Base-by-base conservation (phyloP, 2,797 vertebrate species). In the Morus bassanus region DNA sequence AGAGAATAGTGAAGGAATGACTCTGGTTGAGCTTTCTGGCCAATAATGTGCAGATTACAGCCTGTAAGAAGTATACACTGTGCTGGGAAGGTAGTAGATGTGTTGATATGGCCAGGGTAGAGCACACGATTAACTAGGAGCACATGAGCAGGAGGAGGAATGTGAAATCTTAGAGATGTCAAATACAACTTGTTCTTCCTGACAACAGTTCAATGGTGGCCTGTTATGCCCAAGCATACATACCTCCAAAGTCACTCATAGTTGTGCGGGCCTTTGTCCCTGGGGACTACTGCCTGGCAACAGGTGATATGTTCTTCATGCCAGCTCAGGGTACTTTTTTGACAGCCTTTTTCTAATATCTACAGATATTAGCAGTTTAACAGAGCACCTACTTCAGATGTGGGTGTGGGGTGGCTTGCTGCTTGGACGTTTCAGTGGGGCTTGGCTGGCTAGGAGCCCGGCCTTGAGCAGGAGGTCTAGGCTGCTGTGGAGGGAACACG, bases 321-420 rank as follows among this genome's bases (percentile, higher is more conserved):
- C n/a, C 51, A 67, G 59, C 56, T 79, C 60, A 64, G 53, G 30
- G 9, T n/a, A 30, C 33, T 43, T 83, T 80, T 64, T 39, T 50
- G 39, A 68, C 23, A 73, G 41, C 28, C 27, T 82, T 53, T 37
- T 87, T 91, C 37, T 79, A 33, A 9, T 33, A 45, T 25, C 18
- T 86, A 19, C n/a, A 48, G 39, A 5, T 28, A 57, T 2, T 3
- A 53, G 48, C 16, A 22, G 35, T 41, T 70, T 80, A 86, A 76
- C 73, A 64, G 31, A 57, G 63, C 37, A 97, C 99, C 97, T 97
- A 99, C 99, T 99, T 99, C 57, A 99, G 98, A 89, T 99, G 99
- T 0, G 99, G 99, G 0, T 98, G 98, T 27, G 98, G 96, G 2
- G 93, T 53, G 8, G 97, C 97, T 95, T 98, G 98, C 92, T 99